Percentiles rank a stretch among this genome's conserved stretches.
Evolutionary conservation across 2,888 invertebrate species (phyloP).

Genomic region (Meteorus cinctellus): DNA sequence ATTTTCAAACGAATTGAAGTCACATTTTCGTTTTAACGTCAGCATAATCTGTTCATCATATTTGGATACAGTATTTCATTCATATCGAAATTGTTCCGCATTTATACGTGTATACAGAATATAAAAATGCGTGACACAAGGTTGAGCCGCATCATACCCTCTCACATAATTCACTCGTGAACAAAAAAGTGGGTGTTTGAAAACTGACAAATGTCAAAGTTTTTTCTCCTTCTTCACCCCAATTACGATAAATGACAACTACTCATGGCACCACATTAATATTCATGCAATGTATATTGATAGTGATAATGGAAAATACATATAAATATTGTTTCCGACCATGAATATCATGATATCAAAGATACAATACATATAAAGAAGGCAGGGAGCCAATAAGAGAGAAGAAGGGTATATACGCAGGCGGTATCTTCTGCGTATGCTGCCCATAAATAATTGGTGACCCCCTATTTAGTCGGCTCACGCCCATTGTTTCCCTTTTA

Average conservation of each 20-base stretch:
- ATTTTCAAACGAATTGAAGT: no score
- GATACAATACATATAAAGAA: conserved; percentile 17
- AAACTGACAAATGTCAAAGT: not conserved
- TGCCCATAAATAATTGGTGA: conserved; percentile 50
- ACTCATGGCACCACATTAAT: not conserved
- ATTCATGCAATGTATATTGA: not conserved
- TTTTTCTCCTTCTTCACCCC: conserved; percentile 16
- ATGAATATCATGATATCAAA: not conserved
- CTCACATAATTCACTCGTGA: not conserved
- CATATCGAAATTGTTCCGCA: no score
- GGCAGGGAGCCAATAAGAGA: conserved; percentile 27
- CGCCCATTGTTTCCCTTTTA: conserved; percentile 51
- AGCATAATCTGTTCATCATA: no score
- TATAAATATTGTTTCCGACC: not conserved
- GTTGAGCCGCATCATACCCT: not conserved
- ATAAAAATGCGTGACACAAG: not conserved
- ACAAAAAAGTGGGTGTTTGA: not conserved
- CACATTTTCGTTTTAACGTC: no score
- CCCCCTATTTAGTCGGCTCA: conserved; percentile 52
- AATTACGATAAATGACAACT: conserved; percentile 21
- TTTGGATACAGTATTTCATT: no score
- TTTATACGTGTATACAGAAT: not conserved
- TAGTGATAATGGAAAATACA: not conserved
- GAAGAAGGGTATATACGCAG: conserved; percentile 34
- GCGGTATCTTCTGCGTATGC: conserved; percentile 46